These are phyloP conservation scores for Drosophila leontia DNA, from an alignment of 1,140 invertebrate species.

Conservation along the genomic window DNA sequence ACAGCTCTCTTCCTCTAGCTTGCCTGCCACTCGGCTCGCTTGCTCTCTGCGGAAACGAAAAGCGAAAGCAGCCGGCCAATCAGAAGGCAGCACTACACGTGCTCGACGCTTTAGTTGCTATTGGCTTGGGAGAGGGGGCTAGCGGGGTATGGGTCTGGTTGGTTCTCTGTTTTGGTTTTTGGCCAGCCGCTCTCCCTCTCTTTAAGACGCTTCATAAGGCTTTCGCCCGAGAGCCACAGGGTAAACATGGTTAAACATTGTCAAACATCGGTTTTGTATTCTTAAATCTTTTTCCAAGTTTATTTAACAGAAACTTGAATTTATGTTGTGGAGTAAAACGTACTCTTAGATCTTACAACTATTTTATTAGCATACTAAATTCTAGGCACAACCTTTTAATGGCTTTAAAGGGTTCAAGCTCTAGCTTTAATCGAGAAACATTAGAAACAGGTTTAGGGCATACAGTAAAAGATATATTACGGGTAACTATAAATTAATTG, in stretches of 20 bases:
- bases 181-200: slow-evolving; percentile 23
- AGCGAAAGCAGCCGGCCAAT: slow-evolving; percentile 79
- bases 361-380: neutral
- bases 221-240: slow-evolving; percentile 11
- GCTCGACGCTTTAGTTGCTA: slow-evolving; percentile 46
- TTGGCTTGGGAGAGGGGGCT: neutral
- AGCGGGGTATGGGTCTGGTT: neutral
- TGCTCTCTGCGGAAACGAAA: slow-evolving; percentile 56
- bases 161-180: slow-evolving; percentile 81
- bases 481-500: neutral
- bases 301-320: neutral
- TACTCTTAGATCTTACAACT: neutral
- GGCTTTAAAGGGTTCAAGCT: neutral
- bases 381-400: neutral
- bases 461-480: too few species aligned
- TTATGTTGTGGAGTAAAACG: neutral
- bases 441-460: neutral
- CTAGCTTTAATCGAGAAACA: neutral
- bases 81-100: slow-evolving; percentile 69
- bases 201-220: slow-evolving; percentile 21
- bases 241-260: slow-evolving; percentile 35
- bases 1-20: slow-evolving; percentile 14
- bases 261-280: slow-evolving; percentile 7
- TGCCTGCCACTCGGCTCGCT: neutral
- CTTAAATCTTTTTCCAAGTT: neutral